A percentile compares a stretch with the other conserved stretches of the same genome.
phyloP scores from a whole-genome alignment of 2,888 invertebrate species.

The Aelia acuminata region DNA sequence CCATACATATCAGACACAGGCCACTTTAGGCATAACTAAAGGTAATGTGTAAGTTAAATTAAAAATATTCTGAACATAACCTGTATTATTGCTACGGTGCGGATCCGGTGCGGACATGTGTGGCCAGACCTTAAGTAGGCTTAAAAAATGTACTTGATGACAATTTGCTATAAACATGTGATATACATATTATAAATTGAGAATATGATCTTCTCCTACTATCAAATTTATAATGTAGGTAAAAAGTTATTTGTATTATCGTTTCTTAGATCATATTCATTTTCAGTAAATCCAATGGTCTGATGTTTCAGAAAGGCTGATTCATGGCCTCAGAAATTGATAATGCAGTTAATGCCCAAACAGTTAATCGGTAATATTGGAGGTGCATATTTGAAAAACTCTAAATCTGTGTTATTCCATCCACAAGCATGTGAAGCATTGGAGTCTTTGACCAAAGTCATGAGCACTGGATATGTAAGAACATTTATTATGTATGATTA shows the following conservation, averaged over 20 bases:
- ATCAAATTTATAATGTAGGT: neutral
- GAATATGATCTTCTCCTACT: neutral
- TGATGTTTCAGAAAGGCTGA: slow-evolving; percentile 80
- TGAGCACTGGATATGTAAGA: slow-evolving; percentile 93
- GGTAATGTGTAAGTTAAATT: too few species aligned
- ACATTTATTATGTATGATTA: neutral
- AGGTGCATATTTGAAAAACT: slow-evolving; percentile 89
- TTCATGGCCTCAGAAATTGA: slow-evolving; percentile 91
- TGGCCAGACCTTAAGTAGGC: too few species aligned
- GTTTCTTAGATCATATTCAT: neutral
- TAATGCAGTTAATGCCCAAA: slow-evolving; percentile 96
- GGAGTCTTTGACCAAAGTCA: slow-evolving; percentile 90
- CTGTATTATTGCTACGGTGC: too few species aligned
- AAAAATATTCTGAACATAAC: too few species aligned
- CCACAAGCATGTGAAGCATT: slow-evolving; percentile 88
- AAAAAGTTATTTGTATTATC: neutral
- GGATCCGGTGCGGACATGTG: too few species aligned
- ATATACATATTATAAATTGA: neutral
- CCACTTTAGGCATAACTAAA: too few species aligned
- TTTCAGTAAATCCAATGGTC: neutral
- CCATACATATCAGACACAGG: too few species aligned
- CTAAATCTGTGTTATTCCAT: slow-evolving; percentile 92
- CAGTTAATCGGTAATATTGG: slow-evolving; percentile 91
- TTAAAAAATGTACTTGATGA: too few species aligned
- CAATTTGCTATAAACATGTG: neutral